Base-by-base conservation (phyloP, 2,113 vertebrate genomes). In the Verasper variegatus region DNA sequence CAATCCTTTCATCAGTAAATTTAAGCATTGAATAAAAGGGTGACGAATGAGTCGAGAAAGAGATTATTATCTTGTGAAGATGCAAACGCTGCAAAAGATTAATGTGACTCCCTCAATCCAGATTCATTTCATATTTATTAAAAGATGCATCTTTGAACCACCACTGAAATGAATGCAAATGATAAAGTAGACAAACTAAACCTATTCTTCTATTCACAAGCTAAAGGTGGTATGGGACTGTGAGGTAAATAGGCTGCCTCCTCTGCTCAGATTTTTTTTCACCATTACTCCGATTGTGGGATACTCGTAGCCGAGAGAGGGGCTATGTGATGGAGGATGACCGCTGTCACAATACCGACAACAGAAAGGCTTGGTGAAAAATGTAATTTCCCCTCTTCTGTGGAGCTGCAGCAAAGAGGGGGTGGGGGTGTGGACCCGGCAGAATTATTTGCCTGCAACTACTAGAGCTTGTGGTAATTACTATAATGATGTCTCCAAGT, bases 401-500 rank as follows among this genome's bases (percentile, higher is more conserved):
- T 76, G 75, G 78, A 87, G 82, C 85, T 65, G 82, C 60, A 57
- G 87, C 87, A 91, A 68, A 87, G 82, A 79, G 26, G 65, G 56
- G 18, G 40, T 27, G 24, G 60, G 24, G 56, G 45, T 3, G 54
- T 78, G 81, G 85, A 77, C 55, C 63, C 75, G 24, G 91, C 85
- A 76, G 90, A 91, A 88, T 90, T 84, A 94, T 90, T 91, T 86
- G 86, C 88, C 90, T 89, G 91, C 91, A 95, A 92, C 87, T 91
- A 85, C 92, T 92, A 93, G 86, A 89, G 92, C 89, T 94, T 81
- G 37, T 90, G 91, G 81, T 91, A 89, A 93, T 94, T 94, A 87
- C 83, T 91, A 94, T 94, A 95, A 91, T 94, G 88, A 94, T 94
- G 88, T 71, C 89, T 92, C 84, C 91, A 52, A 74, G 62, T 91